These are phyloP conservation scores for Dicyrtomina minuta DNA, from an alignment of 2,888 invertebrate genomes.

Conservation along the genomic window DNA sequence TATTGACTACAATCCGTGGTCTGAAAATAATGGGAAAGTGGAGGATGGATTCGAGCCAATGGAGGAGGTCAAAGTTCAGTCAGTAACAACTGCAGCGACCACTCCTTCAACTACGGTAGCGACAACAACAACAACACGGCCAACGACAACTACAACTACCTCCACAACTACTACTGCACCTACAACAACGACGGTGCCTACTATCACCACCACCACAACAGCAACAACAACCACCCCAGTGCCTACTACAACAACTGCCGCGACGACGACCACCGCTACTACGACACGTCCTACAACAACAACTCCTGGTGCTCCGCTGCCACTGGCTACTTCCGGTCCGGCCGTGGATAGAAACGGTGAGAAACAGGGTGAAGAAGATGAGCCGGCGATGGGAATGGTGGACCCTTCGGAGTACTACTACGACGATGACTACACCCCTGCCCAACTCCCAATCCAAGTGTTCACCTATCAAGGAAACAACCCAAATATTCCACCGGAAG, in stretches of 20 bases:
- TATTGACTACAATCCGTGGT: slow-evolving; percentile 18
- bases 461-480: slow-evolving; percentile 9
- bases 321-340: too few species aligned
- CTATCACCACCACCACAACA: slow-evolving; percentile 14
- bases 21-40: neutral
- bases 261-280: neutral
- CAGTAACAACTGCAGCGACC: neutral
- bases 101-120: slow-evolving; percentile 5
- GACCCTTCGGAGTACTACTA: neutral
- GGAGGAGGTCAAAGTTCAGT: too few species aligned
- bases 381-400: neutral
- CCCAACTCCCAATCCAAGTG: too few species aligned
- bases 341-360: too few species aligned
- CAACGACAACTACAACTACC: slow-evolving; percentile 7
- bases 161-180: slow-evolving; percentile 6
- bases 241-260: neutral
- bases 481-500: neutral
- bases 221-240: slow-evolving; percentile 14
- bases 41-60: neutral
- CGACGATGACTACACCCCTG: too few species aligned
- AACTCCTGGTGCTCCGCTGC: neutral
- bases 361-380: slow-evolving; percentile 11
- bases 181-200: slow-evolving; percentile 11
- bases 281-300: neutral
- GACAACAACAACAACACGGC: slow-evolving; percentile 14